Evolutionary conservation across 2,888 invertebrate species (phyloP).

Genomic region (Rapana venosa): DNA sequence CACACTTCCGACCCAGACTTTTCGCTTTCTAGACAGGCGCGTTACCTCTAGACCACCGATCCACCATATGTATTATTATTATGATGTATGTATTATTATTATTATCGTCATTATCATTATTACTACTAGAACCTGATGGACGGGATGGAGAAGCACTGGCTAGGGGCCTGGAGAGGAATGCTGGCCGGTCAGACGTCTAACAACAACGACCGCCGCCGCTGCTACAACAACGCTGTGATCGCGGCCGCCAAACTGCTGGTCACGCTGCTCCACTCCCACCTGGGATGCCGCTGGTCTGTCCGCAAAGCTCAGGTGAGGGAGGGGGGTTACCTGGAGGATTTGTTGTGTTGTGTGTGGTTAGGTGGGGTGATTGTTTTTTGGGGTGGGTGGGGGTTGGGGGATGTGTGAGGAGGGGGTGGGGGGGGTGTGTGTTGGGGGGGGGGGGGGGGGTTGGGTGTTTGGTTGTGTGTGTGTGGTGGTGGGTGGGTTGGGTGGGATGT

Average conservation of each 20-base stretch:
- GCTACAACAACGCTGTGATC: neutral
- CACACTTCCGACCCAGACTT: too few species aligned
- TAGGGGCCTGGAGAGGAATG: conserved; percentile 61
- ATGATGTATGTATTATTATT: too few species aligned
- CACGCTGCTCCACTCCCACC: neutral
- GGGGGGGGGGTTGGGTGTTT: neutral
- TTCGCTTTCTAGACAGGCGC: too few species aligned
- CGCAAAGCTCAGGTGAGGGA: conserved; percentile 29
- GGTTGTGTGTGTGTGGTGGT: neutral
- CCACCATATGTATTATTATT: too few species aligned
- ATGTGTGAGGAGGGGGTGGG: neutral
- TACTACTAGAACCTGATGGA: conserved; percentile 51
- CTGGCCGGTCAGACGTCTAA: conserved; percentile 52
- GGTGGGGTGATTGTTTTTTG: neutral
- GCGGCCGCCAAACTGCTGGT: neutral
- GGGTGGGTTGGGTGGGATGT: neutral
- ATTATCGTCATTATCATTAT: too few species aligned
- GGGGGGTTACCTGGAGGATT: neutral
- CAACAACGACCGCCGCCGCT: too few species aligned
- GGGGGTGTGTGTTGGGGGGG: neutral
- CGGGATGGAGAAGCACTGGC: conserved; percentile 65
- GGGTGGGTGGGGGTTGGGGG: neutral
- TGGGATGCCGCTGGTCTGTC: neutral
- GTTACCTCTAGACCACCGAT: too few species aligned
- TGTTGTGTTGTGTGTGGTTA: neutral